Conservation (phyloP, 2,797 vertebrate genomes). For the Argya squamiceps region DNA sequence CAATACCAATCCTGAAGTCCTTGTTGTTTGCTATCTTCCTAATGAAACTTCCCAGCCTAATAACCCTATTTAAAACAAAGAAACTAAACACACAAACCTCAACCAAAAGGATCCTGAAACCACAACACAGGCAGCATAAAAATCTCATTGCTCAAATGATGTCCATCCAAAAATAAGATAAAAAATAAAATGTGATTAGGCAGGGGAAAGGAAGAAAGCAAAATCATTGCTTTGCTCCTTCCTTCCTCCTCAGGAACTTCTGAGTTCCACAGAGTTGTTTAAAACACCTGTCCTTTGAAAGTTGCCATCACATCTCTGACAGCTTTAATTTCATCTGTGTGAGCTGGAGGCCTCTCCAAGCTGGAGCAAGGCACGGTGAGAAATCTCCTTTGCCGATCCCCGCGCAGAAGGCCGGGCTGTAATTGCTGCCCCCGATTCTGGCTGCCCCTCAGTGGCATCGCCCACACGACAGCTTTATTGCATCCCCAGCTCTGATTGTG, state of each 20-base stretch:
- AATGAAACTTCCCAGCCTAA: background rate
- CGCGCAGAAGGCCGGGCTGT: background rate
- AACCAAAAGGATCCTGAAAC: background rate
- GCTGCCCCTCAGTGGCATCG: background rate
- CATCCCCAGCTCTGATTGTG: background rate
- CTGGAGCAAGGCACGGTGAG: background rate
- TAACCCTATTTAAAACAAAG: background rate
- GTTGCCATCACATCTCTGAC: background rate
- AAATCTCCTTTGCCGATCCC: background rate
- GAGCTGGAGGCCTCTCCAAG: background rate
- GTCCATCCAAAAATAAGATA: background rate
- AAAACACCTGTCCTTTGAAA: background rate
- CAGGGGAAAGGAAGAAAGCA: background rate
- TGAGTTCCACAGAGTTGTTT: background rate
- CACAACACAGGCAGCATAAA: background rate
- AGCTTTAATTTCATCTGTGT: background rate
- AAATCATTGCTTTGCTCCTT: background rate
- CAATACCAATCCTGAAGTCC: background rate
- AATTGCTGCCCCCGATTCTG: background rate
- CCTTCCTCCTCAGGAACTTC: background rate
- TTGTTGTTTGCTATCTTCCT: background rate
- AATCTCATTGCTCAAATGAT: background rate
- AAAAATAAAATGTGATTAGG: background rate
- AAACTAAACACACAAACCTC: background rate
- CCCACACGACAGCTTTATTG: background rate